These are phyloP conservation scores for Harpagoxenus sublaevis DNA, from an alignment of 2,888 invertebrate species.

Conservation along the genomic window DNA sequence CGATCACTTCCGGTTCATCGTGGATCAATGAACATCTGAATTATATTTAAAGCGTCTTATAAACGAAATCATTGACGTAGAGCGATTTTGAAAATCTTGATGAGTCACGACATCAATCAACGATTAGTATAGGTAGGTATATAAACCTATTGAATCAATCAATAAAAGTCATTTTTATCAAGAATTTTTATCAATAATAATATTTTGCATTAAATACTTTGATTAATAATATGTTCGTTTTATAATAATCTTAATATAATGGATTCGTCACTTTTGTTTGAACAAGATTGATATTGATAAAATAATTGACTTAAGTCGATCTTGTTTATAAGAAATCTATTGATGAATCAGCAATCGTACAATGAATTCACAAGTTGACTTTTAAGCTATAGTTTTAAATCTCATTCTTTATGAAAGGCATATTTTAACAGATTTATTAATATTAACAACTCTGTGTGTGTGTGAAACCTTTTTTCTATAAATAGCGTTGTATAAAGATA, in stretches of 20 bases:
- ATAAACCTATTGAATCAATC: neutral
- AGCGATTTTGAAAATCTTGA: neutral
- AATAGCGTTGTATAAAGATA: neutral
- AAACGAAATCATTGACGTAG: neutral
- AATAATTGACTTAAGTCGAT: neutral
- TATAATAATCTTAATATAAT: neutral
- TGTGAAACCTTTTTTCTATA: neutral
- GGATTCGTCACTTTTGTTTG: too few species aligned
- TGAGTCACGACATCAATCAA: conserved; percentile 1
- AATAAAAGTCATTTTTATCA: neutral
- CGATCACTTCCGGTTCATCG: conserved; percentile 26
- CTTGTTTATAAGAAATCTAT: neutral
- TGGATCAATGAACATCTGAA: conserved; percentile 44
- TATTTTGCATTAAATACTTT: neutral
- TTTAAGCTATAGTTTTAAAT: conserved; percentile 21
- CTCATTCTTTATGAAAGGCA: neutral
- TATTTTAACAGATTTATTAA: neutral
- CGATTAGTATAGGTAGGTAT: neutral
- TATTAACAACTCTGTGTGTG: neutral
- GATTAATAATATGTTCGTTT: neutral
- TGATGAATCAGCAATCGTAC: neutral
- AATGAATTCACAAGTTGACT: neutral
- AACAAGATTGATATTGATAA: neutral
- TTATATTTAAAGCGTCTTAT: conserved; percentile 28
- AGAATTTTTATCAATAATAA: neutral